A percentile compares a stretch with the other conserved stretches of the same genome.
Conservation (phyloP, 2,113 vertebrate species). For the Mystacornis crossleyi region DNA sequence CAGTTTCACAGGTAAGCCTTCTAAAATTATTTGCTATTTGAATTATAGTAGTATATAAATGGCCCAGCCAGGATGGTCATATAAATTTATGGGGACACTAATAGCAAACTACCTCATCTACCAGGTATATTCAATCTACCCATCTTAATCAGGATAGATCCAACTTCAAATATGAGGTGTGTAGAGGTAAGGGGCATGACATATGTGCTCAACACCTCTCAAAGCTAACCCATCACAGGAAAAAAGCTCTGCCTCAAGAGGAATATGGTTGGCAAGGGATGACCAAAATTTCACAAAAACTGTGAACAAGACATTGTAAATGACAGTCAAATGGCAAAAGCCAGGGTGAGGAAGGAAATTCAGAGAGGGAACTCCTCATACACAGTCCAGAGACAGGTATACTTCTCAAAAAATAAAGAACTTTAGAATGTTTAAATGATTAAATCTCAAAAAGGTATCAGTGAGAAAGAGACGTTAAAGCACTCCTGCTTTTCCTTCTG, state of each 20-base stretch:
- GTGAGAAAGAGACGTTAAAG: not conserved
- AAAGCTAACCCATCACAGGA: not conserved
- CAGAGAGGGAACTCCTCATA: not conserved
- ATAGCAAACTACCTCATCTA: not conserved
- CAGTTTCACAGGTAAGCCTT: constrained; percentile 84
- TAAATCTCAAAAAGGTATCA: not conserved
- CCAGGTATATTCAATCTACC: not conserved
- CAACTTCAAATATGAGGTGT: not conserved
- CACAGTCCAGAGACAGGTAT: not conserved
- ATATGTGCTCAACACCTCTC: not conserved
- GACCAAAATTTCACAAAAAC: not conserved
- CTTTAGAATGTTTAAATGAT: not conserved
- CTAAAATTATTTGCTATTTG: not conserved
- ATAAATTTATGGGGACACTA: not conserved
- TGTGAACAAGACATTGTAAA: not conserved
- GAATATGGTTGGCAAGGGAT: not conserved
- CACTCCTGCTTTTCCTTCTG: not conserved
- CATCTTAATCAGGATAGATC: not conserved
- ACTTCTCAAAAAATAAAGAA: not conserved
- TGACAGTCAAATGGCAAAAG: not conserved
- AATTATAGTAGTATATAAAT: constrained; percentile 71
- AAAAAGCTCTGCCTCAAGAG: not conserved
- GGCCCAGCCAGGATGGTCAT: not conserved
- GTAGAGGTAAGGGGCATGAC: not conserved
- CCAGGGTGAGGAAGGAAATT: not conserved